These are phyloP conservation scores for Diabrotica undecimpunctata DNA, from an alignment of 1,140 invertebrate species.

Conservation along the genomic window DNA sequence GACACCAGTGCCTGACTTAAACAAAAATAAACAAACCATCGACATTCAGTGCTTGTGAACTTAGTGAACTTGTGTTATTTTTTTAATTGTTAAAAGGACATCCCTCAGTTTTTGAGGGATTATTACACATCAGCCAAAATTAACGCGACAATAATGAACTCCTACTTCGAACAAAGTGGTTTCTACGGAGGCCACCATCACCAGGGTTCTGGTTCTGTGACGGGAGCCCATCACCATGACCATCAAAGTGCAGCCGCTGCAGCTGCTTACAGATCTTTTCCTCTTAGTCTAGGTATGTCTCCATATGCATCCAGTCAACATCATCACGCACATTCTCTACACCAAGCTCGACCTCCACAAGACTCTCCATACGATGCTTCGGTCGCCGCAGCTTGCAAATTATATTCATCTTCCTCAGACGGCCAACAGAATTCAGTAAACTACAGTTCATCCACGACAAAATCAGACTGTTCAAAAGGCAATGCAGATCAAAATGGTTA, in stretches of 20 bases:
- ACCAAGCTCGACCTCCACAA: slow-evolving; percentile 74
- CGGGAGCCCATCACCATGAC: slow-evolving; percentile 65
- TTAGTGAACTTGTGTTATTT: slow-evolving; percentile 24
- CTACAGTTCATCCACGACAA: slow-evolving; percentile 53
- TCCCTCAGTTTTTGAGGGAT: slow-evolving; percentile 36
- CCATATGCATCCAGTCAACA: slow-evolving; percentile 71
- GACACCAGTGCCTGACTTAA: slow-evolving; percentile 23
- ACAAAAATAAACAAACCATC: slow-evolving; percentile 13
- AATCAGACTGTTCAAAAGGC: slow-evolving; percentile 49
- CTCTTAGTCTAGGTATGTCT: slow-evolving; percentile 78
- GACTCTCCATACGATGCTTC: slow-evolving; percentile 86
- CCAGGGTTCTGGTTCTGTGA: slow-evolving; percentile 60
- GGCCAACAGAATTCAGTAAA: slow-evolving; percentile 58
- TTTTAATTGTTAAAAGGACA: slow-evolving; percentile 24
- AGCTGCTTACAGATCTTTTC: slow-evolving; percentile 74
- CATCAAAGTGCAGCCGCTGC: slow-evolving; percentile 60
- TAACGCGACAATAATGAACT: slow-evolving; percentile 73
- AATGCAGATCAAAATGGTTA: slow-evolving; percentile 63
- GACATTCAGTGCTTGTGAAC: slow-evolving; percentile 21
- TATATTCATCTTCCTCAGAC: slow-evolving; percentile 69
- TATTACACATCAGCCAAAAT: slow-evolving; percentile 38
- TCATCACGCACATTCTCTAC: slow-evolving; percentile 75
- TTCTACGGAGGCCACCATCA: slow-evolving; percentile 88
- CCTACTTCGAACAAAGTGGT: slow-evolving; percentile 90
- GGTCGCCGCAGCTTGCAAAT: slow-evolving; percentile 80